Conservation (phyloP, 2,797 vertebrate genomes). For the Cuniculus paca region DNA sequence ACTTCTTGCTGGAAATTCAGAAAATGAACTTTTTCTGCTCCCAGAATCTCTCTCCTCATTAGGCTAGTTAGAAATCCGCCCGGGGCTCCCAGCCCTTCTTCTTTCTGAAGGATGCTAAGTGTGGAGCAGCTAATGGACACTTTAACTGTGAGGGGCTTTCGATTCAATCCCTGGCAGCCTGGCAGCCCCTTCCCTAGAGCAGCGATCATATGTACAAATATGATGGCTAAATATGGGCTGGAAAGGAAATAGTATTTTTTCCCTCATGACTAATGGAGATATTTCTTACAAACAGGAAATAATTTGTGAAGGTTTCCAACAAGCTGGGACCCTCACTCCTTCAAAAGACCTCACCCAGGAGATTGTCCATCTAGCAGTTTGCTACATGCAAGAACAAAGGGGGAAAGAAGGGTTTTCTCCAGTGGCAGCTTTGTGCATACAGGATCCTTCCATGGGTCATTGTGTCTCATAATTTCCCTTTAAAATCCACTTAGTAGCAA, state of each 20-base stretch:
- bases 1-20: constrained; percentile 81
- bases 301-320: constrained; percentile 45
- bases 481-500: neutral
- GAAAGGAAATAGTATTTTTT: constrained; percentile 37
- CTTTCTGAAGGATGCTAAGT: constrained; percentile 73
- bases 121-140: constrained; percentile 68
- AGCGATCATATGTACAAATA: constrained; percentile 74
- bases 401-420: neutral
- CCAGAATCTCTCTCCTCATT: constrained; percentile 76
- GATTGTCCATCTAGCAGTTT: neutral
- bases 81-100: constrained; percentile 67
- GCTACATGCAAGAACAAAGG: neutral
- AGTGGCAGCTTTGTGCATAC: neutral
- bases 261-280: constrained; percentile 29
- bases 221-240: constrained; percentile 66
- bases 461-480: neutral
- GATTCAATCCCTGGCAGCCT: constrained; percentile 64
- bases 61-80: constrained; percentile 76
- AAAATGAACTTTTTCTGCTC: constrained; percentile 81
- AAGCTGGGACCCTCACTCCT: neutral
- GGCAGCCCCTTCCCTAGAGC: constrained; percentile 66
- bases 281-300: constrained; percentile 60
- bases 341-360: neutral
- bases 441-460: neutral
- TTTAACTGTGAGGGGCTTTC: constrained; percentile 75